phyloP scores from a whole-genome alignment of 2,888 invertebrate species.

The Dynastes tityus region DNA sequence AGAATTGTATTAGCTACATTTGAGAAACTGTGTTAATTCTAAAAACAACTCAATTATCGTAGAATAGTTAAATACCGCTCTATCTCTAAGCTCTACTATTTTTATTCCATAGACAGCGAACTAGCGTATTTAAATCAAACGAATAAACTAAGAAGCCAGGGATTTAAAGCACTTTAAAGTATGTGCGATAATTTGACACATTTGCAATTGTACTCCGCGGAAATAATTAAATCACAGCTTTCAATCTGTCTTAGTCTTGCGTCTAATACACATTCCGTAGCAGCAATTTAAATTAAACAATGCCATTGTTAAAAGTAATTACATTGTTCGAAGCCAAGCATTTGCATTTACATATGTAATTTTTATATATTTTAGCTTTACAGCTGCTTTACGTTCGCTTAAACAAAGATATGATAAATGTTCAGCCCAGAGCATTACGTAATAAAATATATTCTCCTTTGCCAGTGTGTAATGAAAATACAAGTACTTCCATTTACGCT shows the following conservation, averaged over 20 bases:
- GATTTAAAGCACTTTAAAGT: background rate
- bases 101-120: too few relatives aligned
- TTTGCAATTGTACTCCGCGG: background rate
- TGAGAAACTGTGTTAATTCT: too few relatives aligned
- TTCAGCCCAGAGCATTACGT: background rate
- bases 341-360: background rate
- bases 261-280: background rate
- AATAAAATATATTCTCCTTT: background rate
- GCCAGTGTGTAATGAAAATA: too few relatives aligned
- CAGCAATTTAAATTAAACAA: constrained; percentile 4
- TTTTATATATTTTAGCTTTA: background rate
- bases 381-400: background rate
- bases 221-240: background rate
- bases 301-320: background rate
- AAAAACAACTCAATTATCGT: too few relatives aligned
- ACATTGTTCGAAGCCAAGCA: background rate
- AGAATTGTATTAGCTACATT: too few relatives aligned
- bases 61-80: too few relatives aligned
- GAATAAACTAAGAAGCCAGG: too few relatives aligned
- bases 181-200: background rate
- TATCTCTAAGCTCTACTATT: too few relatives aligned
- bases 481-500: too few relatives aligned
- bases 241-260: background rate
- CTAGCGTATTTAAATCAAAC: too few relatives aligned
- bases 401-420: background rate